These are phyloP conservation scores for Neostethus bicornis DNA, from an alignment of 2,797 vertebrate species.

Conservation along the genomic window DNA sequence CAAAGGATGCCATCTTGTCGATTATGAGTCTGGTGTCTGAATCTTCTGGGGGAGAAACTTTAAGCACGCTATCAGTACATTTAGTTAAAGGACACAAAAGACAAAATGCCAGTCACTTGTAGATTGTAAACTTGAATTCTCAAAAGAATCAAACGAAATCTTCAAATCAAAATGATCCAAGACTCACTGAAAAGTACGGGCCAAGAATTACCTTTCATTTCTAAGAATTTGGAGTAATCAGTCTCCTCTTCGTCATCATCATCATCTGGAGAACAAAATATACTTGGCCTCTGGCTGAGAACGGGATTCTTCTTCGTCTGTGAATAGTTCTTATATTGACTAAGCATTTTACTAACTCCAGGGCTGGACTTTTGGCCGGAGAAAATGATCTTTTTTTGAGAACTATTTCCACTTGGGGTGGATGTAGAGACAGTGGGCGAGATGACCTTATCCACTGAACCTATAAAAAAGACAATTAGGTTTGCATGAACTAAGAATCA, in stretches of 20 bases:
- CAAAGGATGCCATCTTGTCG: slow-evolving; percentile 95
- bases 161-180: slow-evolving; percentile 47
- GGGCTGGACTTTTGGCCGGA: slow-evolving; percentile 86
- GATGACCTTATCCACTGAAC: slow-evolving; percentile 61
- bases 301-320: slow-evolving; percentile 87
- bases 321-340: slow-evolving; percentile 87
- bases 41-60: slow-evolving; percentile 99
- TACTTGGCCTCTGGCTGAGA: slow-evolving; percentile 84
- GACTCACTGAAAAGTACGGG: slow-evolving; percentile 43
- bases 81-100: slow-evolving; percentile 84
- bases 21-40: slow-evolving; percentile 89
- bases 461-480: slow-evolving; percentile 47
- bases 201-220: slow-evolving; percentile 91
- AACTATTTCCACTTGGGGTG: slow-evolving; percentile 45
- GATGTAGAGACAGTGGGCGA: slow-evolving; percentile 38
- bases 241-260: slow-evolving; percentile 87
- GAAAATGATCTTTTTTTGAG: slow-evolving; percentile 79
- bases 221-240: slow-evolving; percentile 88
- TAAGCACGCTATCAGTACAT: slow-evolving; percentile 98
- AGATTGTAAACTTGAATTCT: slow-evolving; percentile 69
- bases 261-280: slow-evolving; percentile 89
- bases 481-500: too few relatives aligned
- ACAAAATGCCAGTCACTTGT: slow-evolving; percentile 82
- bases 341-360: slow-evolving; percentile 86
- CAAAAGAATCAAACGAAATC: slow-evolving; percentile 55